Evolutionary conservation across 2,797 vertebrate genomes (phyloP).

Genomic region (Anniella stebbinsi): DNA sequence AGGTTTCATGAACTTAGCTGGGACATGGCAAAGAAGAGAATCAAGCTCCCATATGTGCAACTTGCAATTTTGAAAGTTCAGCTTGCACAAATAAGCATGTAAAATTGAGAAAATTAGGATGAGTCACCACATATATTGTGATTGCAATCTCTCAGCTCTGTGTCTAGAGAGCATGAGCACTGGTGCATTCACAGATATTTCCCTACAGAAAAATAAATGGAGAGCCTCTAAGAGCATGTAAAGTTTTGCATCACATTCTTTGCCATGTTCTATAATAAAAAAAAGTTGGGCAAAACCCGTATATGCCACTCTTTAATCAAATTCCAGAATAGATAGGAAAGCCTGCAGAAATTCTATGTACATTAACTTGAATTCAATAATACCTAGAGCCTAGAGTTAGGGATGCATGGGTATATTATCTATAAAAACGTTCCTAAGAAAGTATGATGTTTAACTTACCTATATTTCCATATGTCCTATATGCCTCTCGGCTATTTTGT

Average conservation of each 20-base stretch:
- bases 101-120: background rate
- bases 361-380: background rate
- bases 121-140: background rate
- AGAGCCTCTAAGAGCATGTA: background rate
- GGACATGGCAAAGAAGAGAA: no score
- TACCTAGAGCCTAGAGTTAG: no score
- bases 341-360: no score
- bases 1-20: no score
- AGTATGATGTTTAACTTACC: background rate
- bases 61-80: background rate
- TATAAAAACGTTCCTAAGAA: background rate
- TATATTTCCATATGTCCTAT: background rate
- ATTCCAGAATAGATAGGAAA: background rate
- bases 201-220: background rate
- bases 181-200: background rate
- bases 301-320: background rate
- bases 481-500: slow-evolving; percentile 5
- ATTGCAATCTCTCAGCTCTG: background rate
- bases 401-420: background rate
- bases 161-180: background rate
- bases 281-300: background rate
- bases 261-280: no score
- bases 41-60: no score
- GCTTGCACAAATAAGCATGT: background rate
- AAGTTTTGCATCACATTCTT: no score